Base-by-base conservation (phyloP, 2,113 vertebrate species). In the Ciconia maguari region DNA sequence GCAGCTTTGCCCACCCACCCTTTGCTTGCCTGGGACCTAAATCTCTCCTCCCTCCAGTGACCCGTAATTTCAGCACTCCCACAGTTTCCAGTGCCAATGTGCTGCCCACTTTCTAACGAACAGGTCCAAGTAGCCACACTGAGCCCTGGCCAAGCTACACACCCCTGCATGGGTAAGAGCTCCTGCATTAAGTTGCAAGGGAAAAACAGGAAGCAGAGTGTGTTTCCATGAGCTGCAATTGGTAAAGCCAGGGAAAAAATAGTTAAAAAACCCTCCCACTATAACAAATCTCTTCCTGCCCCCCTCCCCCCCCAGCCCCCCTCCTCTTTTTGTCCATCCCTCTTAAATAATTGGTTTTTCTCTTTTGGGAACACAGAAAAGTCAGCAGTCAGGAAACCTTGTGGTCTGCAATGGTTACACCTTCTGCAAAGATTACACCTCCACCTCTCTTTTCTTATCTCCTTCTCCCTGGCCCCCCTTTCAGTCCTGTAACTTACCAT, bases 401-500 rank as follows among this genome's bases (percentile, higher is more conserved):
- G 10, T 49, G 89, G 60, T 25, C 19, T 69, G n/a, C 60, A 54
- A 16, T 3, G 17, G 7, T 36, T 2, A 10, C 6, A 3, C 22
- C 76, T 93, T 16, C 78, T 48, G 82, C 18, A 51, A 60, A 58
- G 30, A 2, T 65, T 4, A 9, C 49, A 26, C 44, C 48, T 83
- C 26, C 0, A 2, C 55, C 61, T 41, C 64, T 22, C 8, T 30
- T 29, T 41, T 24, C 72, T 70, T 9, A 6, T 6, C 24, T 54
- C 71, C 76, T 48, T 72, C 19, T 54, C 62, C 48, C 66, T 22
- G 34, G 46, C 25, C 38, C 65, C 58, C 38, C 3, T 34, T 29
- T 7, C 57, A 32, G 16, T 14, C 62, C 61, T 65, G 29, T 11
- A 44, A 97, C 98, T 98, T 93, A 98, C 98, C 97, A 97, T 83